phyloP scores from a whole-genome alignment of 2,797 vertebrate species.

The Tenualosa ilisha region DNA sequence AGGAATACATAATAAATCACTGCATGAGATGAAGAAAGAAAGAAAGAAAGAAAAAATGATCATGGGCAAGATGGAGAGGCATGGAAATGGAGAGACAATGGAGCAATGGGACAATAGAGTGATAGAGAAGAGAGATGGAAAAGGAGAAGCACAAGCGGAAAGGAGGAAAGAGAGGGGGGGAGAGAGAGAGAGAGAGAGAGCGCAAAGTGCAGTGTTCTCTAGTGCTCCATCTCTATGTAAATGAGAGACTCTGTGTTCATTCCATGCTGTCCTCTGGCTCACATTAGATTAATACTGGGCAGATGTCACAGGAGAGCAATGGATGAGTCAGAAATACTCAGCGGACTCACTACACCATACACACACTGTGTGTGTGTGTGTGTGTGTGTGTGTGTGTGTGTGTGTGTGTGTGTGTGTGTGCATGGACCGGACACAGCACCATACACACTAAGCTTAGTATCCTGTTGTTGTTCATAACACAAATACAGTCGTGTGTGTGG shows the following conservation, averaged over 20 bases:
- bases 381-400: too few relatives aligned
- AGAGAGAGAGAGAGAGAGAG: slow-evolving; percentile 10
- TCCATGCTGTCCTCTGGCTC: slow-evolving; percentile 53
- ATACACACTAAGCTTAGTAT: neutral
- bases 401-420: too few relatives aligned
- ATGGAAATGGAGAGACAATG: neutral
- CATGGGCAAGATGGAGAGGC: neutral
- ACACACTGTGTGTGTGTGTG: neutral
- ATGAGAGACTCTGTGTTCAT: slow-evolving; percentile 52
- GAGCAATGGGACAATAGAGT: too few relatives aligned
- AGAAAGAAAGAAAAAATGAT: neutral
- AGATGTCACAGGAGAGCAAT: neutral
- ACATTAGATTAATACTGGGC: neutral
- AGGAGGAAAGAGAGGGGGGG: neutral
- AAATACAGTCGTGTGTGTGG: neutral
- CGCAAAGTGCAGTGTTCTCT: neutral
- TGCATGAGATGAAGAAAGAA: neutral
- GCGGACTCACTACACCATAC: neutral
- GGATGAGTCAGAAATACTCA: neutral
- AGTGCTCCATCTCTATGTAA: slow-evolving; percentile 59
- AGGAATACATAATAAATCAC: neutral
- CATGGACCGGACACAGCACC: too few relatives aligned
- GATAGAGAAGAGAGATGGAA: neutral
- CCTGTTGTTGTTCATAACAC: neutral
- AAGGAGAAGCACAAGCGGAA: neutral